Base-by-base conservation (phyloP, 2,888 invertebrate species). In the Pristionchus entomophagus region DNA sequence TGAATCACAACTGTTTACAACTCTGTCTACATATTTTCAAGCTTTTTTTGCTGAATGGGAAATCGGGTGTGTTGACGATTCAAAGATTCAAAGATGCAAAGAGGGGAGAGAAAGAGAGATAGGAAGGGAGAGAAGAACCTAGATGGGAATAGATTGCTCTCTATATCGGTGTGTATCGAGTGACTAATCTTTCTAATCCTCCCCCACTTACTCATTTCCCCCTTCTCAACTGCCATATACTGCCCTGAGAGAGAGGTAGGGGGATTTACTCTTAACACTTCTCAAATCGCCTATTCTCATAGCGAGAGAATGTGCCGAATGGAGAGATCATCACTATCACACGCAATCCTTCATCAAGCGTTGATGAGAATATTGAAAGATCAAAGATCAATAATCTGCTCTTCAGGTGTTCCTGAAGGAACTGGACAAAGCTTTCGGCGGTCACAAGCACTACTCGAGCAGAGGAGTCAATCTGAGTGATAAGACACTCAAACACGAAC, bases 371-470 rank as follows among this genome's bases (percentile, higher is more conserved):
- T n/a, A 14, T 53, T 14, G n/a, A 22, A 19, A 56, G 56, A 56
- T 26, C 3, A n/a, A 3, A 26, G n/a, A n/a, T n/a, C n/a, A n/a
- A n/a, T n/a, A 22, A 56, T 26, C 32, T 62, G 12, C 53, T 81
- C 85, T 84, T 19, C 90, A 96, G 95, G 96, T 97, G 94, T 95
- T 98, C 85, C 95, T 99, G 38, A 97, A 97, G 90, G 97, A 97
- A 6, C 96, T 99, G 97, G 97, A 98, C 94, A 96, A 96, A 93
- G 96, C 97, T 88, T 95, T 99, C 73, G 95, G 95, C 88, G 95
- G 95, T 38, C 98, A 99, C 95, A 95, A 96, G 86, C 97, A 99
- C 94, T 99, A 97, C 94, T 96, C 96, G 51, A 97, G 97, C 88
- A 88, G 94, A 84, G 91, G 89, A 96, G 94, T 95, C 96, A 91